Evolutionary conservation across 2,888 invertebrate species (phyloP), one percentile per base, ranked within the genome.

Genomic region (Ernsta delagoae): DNA sequence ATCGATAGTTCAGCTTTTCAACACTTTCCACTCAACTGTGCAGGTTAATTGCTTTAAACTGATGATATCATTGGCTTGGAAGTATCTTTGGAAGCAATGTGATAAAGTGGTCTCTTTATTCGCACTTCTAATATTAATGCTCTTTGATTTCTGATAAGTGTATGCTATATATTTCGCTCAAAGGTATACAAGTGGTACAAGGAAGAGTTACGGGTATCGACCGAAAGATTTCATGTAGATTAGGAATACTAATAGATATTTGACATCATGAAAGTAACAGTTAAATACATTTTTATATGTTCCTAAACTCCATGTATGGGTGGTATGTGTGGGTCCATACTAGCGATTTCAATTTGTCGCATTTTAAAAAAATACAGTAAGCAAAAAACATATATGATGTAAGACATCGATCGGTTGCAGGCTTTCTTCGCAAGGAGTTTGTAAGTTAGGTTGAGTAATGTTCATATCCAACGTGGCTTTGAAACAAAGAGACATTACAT

Each of bases 1-100:
- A 31, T 61, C 50, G 60, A 54, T 60, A 41, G 53, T 54, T 66
- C 59, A 16, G 34, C 41, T 53, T 53, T 53, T 66, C 12, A 66
- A 53, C 66, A 60, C 66, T 66, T 66, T 60, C 53, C 60, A 66
- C 66, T 60, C 41, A 31, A 16, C 12, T 12, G 59, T 54, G 43
- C 53, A 31, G n/a, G n/a, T 12, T 59, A 24, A 66, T 53, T 43
- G 60, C 16, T 53, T 53, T 53, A 50, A 48, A 65, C 39, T 59
- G 45, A 16, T 39, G 64, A 45, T 9, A 57, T 54, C 63, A 24
- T 39, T 12, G 11, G 8, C n/a, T 41, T 9, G 12, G 7, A 50
- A 7, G 50, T 50, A 50, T 50, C 50, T 50, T 16, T 3, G 16
- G 45, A n/a, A n/a, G 50, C 16, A 16, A 50, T 48, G 50, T 50